Evolutionary conservation across 2,797 vertebrate genomes (phyloP).

Genomic region (Sciurus vulgaris): DNA sequence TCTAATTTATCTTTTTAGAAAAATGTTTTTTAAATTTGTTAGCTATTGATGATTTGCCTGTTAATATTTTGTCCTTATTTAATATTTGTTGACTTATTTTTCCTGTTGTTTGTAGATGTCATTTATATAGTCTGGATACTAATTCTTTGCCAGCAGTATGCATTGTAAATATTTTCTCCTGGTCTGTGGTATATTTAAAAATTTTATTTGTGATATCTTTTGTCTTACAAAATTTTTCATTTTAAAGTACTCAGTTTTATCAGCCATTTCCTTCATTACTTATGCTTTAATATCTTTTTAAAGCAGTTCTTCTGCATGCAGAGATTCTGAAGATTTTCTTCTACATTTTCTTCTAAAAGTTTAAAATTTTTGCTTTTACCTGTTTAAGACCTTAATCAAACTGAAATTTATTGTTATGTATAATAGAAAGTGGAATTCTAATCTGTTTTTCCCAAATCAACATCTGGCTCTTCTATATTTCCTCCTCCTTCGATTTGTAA

Average conservation of each 20-base stretch:
- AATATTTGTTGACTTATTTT: slow-evolving; percentile 49
- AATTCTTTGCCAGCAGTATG: slow-evolving; percentile 52
- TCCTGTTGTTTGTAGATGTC: slow-evolving; percentile 5
- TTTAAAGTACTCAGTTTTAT: slow-evolving; percentile 55
- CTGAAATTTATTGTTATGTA: slow-evolving; percentile 25
- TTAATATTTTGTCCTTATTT: slow-evolving; percentile 23
- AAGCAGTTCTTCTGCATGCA: slow-evolving; percentile 23
- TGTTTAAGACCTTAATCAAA: slow-evolving; percentile 24
- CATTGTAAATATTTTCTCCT: slow-evolving; percentile 57
- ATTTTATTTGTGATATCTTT: slow-evolving; percentile 58
- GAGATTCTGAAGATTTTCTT: slow-evolving; percentile 51
- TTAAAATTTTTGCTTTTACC: slow-evolving; percentile 36
- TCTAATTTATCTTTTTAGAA: not conserved
- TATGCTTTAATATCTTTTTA: slow-evolving; percentile 65
- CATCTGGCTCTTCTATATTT: not conserved
- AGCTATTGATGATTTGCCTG: slow-evolving; percentile 36
- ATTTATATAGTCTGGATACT: slow-evolving; percentile 37
- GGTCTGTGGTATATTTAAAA: slow-evolving; percentile 64
- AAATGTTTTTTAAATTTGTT: slow-evolving; percentile 50
- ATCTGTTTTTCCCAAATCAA: slow-evolving; percentile 9
- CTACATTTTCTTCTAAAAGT: slow-evolving; percentile 51
- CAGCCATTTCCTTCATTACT: slow-evolving; percentile 37
- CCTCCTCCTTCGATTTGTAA: not conserved
- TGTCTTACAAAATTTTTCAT: slow-evolving; percentile 51
- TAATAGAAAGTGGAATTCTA: slow-evolving; percentile 22